Evolutionary conservation across 2,797 vertebrate genomes (phyloP).

Genomic region (Meriones psammophilus): DNA sequence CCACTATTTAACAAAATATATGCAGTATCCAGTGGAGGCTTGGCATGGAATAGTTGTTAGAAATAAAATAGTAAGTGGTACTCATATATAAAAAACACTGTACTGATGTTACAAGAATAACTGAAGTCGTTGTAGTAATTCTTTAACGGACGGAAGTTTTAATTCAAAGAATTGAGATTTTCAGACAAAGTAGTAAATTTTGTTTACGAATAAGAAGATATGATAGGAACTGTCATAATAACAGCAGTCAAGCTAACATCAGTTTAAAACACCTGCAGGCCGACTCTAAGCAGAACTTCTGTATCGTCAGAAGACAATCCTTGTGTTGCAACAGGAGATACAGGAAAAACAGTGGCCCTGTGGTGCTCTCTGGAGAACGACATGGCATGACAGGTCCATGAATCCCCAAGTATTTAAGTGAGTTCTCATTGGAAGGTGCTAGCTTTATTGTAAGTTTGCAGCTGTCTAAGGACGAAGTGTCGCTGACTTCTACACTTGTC

Average conservation of each 20-base stretch:
- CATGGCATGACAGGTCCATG: background rate
- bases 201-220: background rate
- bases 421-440: background rate
- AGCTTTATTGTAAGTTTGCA: background rate
- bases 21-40: background rate
- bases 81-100: background rate
- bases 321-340: background rate
- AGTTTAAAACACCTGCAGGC: background rate
- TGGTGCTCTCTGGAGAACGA: background rate
- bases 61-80: background rate
- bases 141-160: background rate
- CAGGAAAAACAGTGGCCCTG: background rate
- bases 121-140: background rate
- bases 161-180: background rate
- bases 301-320: background rate
- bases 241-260: background rate
- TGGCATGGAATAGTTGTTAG: background rate
- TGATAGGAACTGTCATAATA: background rate
- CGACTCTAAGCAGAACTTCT: background rate
- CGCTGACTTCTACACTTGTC: background rate
- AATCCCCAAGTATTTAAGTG: background rate
- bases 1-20: conserved; percentile 36
- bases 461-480: too few relatives aligned
- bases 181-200: background rate
- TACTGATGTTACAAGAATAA: background rate